These are phyloP conservation scores for Tinamus major DNA, from an alignment of 2,797 vertebrate genomes.

Conservation along the genomic window DNA sequence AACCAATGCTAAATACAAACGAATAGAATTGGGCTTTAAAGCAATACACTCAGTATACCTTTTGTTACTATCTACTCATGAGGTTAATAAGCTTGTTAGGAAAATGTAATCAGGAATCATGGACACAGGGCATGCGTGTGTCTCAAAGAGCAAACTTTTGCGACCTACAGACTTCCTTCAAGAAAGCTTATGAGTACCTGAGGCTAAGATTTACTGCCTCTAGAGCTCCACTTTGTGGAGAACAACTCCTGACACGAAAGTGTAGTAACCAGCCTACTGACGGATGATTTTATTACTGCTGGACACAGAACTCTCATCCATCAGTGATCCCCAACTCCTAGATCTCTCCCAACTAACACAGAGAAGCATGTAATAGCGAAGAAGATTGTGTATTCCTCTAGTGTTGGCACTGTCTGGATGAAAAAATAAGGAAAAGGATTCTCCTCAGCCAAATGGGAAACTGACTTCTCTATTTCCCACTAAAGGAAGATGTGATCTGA, in stretches of 20 bases:
- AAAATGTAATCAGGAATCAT: not conserved
- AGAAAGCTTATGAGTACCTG: not conserved
- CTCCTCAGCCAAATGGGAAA: not conserved
- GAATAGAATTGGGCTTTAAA: not conserved
- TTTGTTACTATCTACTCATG: too few species aligned
- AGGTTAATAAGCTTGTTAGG: too few species aligned
- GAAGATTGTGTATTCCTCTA: not conserved
- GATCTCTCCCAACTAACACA: too few species aligned
- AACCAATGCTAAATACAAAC: not conserved
- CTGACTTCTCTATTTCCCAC: not conserved
- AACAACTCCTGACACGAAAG: not conserved
- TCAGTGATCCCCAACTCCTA: too few species aligned
- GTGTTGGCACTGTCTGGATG: not conserved
- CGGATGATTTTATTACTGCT: too few species aligned
- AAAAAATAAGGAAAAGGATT: not conserved
- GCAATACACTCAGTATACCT: too few species aligned
- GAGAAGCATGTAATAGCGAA: not conserved
- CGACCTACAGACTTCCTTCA: not conserved
- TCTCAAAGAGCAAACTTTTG: too few species aligned
- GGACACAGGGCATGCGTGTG: too few species aligned
- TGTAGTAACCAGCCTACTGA: not conserved
- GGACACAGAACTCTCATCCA: not conserved
- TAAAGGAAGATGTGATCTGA: not conserved
- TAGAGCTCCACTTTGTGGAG: not conserved
- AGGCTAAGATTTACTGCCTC: not conserved